Evolutionary conservation across 1,140 invertebrate genomes (phyloP).

Genomic region (Philaenus spumarius): DNA sequence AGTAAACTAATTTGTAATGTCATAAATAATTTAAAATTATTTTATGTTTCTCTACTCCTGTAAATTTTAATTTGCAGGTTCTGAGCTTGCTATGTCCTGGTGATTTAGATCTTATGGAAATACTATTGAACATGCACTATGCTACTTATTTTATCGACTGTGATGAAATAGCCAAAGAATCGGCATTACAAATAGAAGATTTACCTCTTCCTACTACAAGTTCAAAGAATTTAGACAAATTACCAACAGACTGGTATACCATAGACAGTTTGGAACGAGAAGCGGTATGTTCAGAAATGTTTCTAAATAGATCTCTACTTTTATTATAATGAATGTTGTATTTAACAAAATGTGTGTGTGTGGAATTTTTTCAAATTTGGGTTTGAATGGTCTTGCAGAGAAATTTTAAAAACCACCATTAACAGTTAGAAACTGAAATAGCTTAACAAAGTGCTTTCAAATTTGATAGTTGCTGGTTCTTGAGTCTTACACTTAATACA

Average conservation of each 20-base stretch:
- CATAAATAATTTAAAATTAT: background rate
- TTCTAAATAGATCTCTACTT: background rate
- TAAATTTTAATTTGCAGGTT: conserved; percentile 12
- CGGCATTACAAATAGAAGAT: background rate
- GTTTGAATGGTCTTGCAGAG: too few relatives aligned
- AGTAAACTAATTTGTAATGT: too few relatives aligned
- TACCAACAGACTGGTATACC: background rate
- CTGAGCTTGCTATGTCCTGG: conserved; percentile 7
- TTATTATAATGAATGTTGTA: too few relatives aligned
- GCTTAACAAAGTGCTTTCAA: too few relatives aligned
- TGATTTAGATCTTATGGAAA: background rate
- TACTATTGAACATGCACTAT: conserved; percentile 11
- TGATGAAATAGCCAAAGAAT: background rate
- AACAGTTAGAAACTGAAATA: too few relatives aligned
- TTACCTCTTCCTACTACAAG: too few relatives aligned
- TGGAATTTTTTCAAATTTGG: background rate
- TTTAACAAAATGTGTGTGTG: too few relatives aligned
- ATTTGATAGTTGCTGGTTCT: too few relatives aligned
- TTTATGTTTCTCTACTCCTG: background rate
- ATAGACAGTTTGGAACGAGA: background rate
- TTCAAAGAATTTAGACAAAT: too few relatives aligned
- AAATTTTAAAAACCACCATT: too few relatives aligned
- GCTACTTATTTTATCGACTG: background rate
- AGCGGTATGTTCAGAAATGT: background rate
- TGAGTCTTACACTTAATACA: too few relatives aligned